Evolutionary conservation across 2,797 vertebrate genomes (phyloP).

Genomic region (Melanotaenia nigrans): DNA sequence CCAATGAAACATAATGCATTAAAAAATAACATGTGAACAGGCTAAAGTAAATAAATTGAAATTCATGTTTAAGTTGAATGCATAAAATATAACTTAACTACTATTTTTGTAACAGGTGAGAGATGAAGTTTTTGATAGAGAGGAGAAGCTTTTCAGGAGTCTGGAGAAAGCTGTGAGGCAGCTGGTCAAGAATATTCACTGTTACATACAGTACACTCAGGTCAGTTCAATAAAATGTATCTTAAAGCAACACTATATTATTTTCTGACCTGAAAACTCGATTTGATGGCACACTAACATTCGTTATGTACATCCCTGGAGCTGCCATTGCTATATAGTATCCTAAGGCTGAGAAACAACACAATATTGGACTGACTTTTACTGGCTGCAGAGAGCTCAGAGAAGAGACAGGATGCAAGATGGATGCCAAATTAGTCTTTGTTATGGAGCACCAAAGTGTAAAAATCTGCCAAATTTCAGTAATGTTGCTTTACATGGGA

Average conservation of each 20-base stretch:
- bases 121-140: conserved; percentile 91
- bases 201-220: conserved; percentile 86
- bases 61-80: background rate
- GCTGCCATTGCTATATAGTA: background rate
- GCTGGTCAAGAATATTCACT: conserved; percentile 88
- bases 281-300: background rate
- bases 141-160: conserved; percentile 92
- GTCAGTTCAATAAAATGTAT: conserved; percentile 61
- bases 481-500: too few relatives aligned
- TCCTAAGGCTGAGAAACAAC: background rate
- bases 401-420: too few relatives aligned
- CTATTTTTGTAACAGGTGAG: conserved; percentile 86
- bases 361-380: too few relatives aligned
- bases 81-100: conserved; percentile 8
- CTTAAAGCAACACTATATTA: background rate
- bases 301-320: too few relatives aligned
- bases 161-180: conserved; percentile 92
- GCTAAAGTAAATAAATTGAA: background rate
- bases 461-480: too few relatives aligned
- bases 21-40: background rate
- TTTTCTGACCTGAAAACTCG: background rate
- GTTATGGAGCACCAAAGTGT: too few relatives aligned
- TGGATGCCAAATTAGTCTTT: too few relatives aligned
- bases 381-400: too few relatives aligned
- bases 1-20: background rate